These are phyloP conservation scores for Ochropacha duplaris DNA, from an alignment of 2,888 invertebrate genomes.

Conservation along the genomic window DNA sequence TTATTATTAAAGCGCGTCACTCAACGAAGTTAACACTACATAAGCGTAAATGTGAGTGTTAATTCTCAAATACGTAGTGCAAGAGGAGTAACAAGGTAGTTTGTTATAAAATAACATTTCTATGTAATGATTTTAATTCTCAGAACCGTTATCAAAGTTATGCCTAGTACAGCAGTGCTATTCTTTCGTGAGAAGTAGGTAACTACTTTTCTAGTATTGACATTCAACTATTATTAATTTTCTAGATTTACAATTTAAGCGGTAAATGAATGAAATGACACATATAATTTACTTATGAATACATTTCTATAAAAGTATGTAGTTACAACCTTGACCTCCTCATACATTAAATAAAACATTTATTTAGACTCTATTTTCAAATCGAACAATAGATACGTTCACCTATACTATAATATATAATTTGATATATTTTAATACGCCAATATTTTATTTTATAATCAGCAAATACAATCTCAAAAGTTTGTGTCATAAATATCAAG, in stretches of 20 bases:
- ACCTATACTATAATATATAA: too few relatives aligned
- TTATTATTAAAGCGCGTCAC: neutral
- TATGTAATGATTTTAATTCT: neutral
- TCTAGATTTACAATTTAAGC: neutral
- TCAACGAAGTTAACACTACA: neutral
- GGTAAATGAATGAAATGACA: neutral
- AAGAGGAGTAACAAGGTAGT: neutral
- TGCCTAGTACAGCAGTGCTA: neutral
- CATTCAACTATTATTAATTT: neutral
- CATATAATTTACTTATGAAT: neutral
- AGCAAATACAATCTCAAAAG: conserved; percentile 47
- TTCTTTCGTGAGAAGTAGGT: neutral
- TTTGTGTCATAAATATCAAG: conserved; percentile 66
- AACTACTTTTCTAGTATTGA: neutral
- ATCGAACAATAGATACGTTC: neutral
- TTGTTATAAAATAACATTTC: neutral
- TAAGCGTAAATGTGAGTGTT: too few relatives aligned
- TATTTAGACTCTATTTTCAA: too few relatives aligned
- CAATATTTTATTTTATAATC: conserved; percentile 25
- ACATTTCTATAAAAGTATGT: neutral
- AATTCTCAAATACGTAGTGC: neutral
- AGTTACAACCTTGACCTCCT: neutral
- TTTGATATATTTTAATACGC: neutral
- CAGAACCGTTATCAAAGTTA: neutral
- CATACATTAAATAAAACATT: too few relatives aligned